Evolutionary conservation across 2,113 vertebrate genomes (phyloP).

Genomic region (Pterocles orientalis): DNA sequence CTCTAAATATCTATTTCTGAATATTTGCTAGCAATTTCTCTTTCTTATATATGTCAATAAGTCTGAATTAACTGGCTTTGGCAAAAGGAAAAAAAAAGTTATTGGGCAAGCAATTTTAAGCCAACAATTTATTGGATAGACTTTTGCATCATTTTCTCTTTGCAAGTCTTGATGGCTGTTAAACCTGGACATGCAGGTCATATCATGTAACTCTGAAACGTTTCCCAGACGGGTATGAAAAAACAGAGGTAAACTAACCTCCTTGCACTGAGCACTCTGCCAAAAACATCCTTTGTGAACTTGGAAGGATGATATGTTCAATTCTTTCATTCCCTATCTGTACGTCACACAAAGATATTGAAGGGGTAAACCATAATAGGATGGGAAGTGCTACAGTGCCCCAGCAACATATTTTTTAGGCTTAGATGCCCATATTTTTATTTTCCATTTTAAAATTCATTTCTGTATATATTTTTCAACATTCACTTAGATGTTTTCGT

Average conservation of each 20-base stretch:
- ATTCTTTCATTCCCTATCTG: background rate
- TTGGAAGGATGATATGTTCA: background rate
- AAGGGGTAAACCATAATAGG: background rate
- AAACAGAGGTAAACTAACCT: background rate
- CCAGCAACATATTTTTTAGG: background rate
- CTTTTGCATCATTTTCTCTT: background rate
- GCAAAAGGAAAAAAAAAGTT: background rate
- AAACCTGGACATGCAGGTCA: background rate
- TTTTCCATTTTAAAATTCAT: background rate
- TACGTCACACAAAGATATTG: background rate
- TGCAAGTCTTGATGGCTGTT: background rate
- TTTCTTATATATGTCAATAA: background rate
- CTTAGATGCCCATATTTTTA: background rate
- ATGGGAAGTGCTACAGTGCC: background rate
- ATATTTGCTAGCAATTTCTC: background rate
- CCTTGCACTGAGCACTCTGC: rapidly evolving
- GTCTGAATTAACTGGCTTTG: background rate
- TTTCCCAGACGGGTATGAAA: background rate
- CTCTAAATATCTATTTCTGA: background rate
- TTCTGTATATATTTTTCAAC: background rate
- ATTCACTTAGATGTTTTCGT: background rate
- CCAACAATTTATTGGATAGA: background rate
- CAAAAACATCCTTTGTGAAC: background rate
- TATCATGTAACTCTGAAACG: background rate
- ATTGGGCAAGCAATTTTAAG: background rate